phyloP scores from a whole-genome alignment of 2,888 invertebrate genomes.

The Amphimallon solstitiale region DNA sequence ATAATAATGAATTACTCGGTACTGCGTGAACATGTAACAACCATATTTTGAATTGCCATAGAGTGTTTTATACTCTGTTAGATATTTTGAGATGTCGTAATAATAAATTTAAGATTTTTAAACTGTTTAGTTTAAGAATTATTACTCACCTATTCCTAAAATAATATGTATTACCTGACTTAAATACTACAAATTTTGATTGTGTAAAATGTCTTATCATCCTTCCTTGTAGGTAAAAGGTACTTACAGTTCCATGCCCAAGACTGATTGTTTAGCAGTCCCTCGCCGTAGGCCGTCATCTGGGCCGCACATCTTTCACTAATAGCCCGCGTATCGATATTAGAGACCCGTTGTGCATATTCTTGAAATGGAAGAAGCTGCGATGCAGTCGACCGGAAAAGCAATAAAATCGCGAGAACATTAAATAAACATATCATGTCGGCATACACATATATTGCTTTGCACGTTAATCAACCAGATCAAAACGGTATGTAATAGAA shows the following conservation, averaged over 20 bases:
- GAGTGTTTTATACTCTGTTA: no score
- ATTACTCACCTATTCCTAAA: no score
- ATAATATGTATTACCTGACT: no score
- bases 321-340: neutral
- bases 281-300: neutral
- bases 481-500: conserved; percentile 11
- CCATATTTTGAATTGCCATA: no score
- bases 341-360: neutral
- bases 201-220: neutral
- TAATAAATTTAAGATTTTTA: no score
- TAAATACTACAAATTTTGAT: no score
- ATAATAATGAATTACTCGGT: no score
- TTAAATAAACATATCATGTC: conserved; percentile 21
- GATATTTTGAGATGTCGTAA: no score
- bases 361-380: neutral
- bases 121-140: no score
- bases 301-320: neutral
- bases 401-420: neutral
- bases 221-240: neutral
- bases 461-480: conserved; percentile 5
- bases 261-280: conserved; percentile 4
- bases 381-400: neutral
- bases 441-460: neutral
- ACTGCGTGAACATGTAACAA: no score
- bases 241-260: conserved; percentile 31